Conservation (phyloP, 2,888 invertebrate species). For the Caenorhabditis angaria region DNA sequence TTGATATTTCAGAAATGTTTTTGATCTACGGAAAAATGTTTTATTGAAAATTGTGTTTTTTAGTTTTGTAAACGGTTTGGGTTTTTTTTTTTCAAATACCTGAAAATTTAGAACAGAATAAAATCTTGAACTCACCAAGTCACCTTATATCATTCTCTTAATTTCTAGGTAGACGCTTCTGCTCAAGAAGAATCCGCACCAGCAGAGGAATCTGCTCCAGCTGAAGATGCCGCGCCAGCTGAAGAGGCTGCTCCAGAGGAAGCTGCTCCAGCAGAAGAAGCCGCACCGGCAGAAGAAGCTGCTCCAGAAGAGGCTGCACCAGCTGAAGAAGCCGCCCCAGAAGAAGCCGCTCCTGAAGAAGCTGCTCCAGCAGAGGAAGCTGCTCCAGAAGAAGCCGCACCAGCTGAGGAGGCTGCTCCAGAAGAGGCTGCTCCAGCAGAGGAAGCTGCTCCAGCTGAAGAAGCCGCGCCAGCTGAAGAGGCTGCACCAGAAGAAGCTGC, state of each 20-base stretch:
- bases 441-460: conserved; percentile 25
- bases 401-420: conserved; percentile 35
- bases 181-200: conserved; percentile 20
- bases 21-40: too few relatives aligned
- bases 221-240: conserved; percentile 31
- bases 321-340: conserved; percentile 25
- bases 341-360: conserved; percentile 27
- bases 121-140: conserved; percentile 17
- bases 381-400: conserved; percentile 36
- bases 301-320: conserved; percentile 29
- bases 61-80: too few relatives aligned
- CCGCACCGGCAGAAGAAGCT: conserved; percentile 27
- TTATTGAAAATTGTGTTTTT: too few relatives aligned
- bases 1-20: too few relatives aligned
- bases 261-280: conserved; percentile 5
- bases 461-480: conserved; percentile 37
- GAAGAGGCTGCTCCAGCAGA: conserved; percentile 25
- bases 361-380: conserved; percentile 21
- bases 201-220: conserved; percentile 26
- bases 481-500: conserved; percentile 36
- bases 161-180: conserved; percentile 22
- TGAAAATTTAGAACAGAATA: conserved; percentile 11
- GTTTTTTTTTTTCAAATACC: background rate
- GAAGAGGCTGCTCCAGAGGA: conserved; percentile 22
- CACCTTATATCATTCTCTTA: background rate